Evolutionary conservation across 2,113 vertebrate species (phyloP).

Genomic region (Neoarius graeffei): DNA sequence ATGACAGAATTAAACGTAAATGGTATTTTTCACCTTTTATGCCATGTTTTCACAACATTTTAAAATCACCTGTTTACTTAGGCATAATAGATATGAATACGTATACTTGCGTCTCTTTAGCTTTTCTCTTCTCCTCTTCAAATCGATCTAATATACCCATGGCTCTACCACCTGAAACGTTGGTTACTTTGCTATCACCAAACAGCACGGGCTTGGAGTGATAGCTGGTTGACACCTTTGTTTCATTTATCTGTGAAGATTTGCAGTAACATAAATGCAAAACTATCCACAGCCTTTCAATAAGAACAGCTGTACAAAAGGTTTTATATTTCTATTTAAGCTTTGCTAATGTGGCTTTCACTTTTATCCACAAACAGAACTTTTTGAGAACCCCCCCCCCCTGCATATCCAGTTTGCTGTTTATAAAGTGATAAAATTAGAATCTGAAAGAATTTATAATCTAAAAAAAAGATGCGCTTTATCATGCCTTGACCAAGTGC

Average conservation of each 20-base stretch:
- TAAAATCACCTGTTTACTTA: neutral
- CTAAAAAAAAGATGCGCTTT: neutral
- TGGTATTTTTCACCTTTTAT: constrained; percentile 15
- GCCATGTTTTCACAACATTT: neutral
- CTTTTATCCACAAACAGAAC: neutral
- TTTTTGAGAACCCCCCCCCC: neutral
- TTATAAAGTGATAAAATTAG: constrained; percentile 1
- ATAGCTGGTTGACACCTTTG: constrained; percentile 83
- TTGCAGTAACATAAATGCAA: constrained; percentile 30
- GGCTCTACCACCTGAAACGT: constrained; percentile 66
- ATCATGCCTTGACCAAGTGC: neutral
- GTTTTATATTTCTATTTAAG: neutral
- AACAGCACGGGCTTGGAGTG: constrained; percentile 85
- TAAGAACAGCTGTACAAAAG: neutral
- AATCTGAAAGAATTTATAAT: constrained; percentile 5
- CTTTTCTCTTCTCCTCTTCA: constrained; percentile 83
- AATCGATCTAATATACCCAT: constrained; percentile 81
- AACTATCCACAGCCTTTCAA: neutral
- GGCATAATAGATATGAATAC: neutral
- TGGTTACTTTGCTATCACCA: constrained; percentile 72
- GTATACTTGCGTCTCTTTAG: constrained; percentile 85
- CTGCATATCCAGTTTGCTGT: neutral
- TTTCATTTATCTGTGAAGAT: constrained; percentile 75
- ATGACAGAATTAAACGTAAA: neutral
- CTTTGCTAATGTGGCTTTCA: neutral